Evolutionary conservation across 2,113 vertebrate genomes (phyloP), one percentile per base, ranked within the genome.

Genomic region (Puma concolor): DNA sequence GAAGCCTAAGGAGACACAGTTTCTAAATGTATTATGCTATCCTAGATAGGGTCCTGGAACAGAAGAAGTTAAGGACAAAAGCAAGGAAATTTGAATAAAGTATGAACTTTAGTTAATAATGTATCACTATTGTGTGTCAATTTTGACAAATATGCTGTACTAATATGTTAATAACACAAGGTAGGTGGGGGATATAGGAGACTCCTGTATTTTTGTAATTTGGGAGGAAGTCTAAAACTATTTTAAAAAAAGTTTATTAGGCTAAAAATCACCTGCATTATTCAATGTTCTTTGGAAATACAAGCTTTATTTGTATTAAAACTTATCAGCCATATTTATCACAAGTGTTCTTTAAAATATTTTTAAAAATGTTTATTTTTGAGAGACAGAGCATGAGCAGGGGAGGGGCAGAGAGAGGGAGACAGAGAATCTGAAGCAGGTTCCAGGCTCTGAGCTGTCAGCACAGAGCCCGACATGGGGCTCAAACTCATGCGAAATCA

Each of bases 261-360:
- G 44, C 80, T 6, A 54, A 67, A 77, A 76, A 57, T 67, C 17
- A 25, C 25, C 17, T 81, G 60, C 15, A 63, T 27, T 74, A 38
- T 69, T 27, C 4, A 71, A 25, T 85, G 1, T 48, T 90, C 29
- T 52, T 27, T 80, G 33, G 52, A 93, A 95, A 77, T 36, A 44
- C 1, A 27, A 83, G 16, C 31, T 76, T 92, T 86, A 88, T 81
- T 77, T 66, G 3, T 85, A 72, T 36, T 87, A 80, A 60, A 92
- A 77, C 17, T 27, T 9, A 66, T 54, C 25, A 63, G 25, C 9
- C 33, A 27, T 76, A 12, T 71, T 95, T 23, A 23, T 50, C 54
- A 36, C 21, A 89, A 84, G 66, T 83, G 72, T 27, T 8, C 14
- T 60, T 23, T 9, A 60, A 60, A 9, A 23, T 21, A 9, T 60